These are phyloP conservation scores for Rhyacophila evoluta DNA, from an alignment of 2,888 invertebrate genomes.

Conservation along the genomic window DNA sequence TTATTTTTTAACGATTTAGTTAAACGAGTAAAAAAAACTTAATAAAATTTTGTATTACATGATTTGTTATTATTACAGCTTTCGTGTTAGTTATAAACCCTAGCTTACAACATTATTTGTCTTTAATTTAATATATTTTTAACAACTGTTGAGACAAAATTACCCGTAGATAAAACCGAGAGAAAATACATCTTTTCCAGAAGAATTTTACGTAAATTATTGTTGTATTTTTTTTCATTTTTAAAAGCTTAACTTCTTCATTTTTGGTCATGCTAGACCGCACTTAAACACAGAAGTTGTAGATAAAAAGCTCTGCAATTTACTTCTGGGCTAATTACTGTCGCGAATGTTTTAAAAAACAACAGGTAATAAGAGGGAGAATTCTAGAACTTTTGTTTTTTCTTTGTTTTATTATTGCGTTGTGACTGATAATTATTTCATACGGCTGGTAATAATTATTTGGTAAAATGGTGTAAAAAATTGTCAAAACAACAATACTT, in stretches of 20 bases:
- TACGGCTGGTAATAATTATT: too few relatives aligned
- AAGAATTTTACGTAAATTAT: neutral
- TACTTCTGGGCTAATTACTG: neutral
- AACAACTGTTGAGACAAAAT: neutral
- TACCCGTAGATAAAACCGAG: neutral
- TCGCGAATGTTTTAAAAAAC: neutral
- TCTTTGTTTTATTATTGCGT: neutral
- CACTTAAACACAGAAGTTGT: neutral
- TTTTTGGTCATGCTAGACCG: neutral
- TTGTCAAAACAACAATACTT: too few relatives aligned
- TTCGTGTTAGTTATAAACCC: too few relatives aligned
- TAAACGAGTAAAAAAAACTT: too few relatives aligned
- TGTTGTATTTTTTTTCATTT: neutral
- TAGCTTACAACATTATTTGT: too few relatives aligned
- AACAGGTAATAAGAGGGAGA: neutral
- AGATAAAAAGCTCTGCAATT: slow-evolving; percentile 14
- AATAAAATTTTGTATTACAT: too few relatives aligned
- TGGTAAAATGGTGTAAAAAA: too few relatives aligned
- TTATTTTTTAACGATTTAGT: too few relatives aligned
- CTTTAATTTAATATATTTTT: too few relatives aligned
- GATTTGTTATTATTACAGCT: too few relatives aligned
- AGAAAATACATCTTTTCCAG: neutral
- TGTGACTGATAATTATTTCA: too few relatives aligned
- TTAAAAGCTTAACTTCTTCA: neutral
- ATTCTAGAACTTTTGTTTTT: neutral